A percentile compares a stretch with the other conserved stretches of the same genome.
These are phyloP conservation scores for Apotomis turbidana DNA, from an alignment of 2,888 invertebrate genomes.

Conservation along the genomic window DNA sequence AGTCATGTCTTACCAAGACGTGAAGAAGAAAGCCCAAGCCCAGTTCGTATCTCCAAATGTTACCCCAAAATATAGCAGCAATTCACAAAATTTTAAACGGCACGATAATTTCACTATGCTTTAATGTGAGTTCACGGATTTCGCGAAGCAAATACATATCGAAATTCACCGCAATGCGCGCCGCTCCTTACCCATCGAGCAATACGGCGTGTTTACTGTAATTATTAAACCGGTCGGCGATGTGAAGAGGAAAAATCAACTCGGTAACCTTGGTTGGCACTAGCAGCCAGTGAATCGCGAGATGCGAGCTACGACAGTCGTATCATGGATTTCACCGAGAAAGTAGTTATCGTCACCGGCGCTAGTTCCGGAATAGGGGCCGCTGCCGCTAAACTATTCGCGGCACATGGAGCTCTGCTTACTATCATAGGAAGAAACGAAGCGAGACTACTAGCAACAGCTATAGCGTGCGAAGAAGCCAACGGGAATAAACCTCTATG, in stretches of 20 bases:
- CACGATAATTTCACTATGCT: too few relatives aligned
- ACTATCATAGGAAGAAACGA: slow-evolving; percentile 44
- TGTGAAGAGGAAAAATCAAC: slow-evolving; percentile 26
- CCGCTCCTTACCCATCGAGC: background rate
- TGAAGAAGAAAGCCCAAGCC: too few relatives aligned
- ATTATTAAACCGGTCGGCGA: slow-evolving; percentile 23
- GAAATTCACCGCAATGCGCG: background rate
- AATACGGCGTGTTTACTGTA: slow-evolving; percentile 8
- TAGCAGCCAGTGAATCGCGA: slow-evolving; percentile 15
- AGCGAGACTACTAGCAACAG: slow-evolving; percentile 32
- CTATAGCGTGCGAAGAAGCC: slow-evolving; percentile 35
- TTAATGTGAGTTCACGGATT: too few relatives aligned
- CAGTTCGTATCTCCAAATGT: too few relatives aligned
- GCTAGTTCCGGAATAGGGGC: slow-evolving; percentile 47
- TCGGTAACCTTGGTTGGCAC: slow-evolving; percentile 13
- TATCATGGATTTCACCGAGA: slow-evolving; percentile 44
- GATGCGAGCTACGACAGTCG: slow-evolving; percentile 16
- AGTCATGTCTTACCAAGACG: too few relatives aligned
- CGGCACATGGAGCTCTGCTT: slow-evolving; percentile 42
- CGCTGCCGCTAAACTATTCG: slow-evolving; percentile 43
- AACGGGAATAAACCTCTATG: slow-evolving; percentile 38
- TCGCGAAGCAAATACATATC: too few relatives aligned
- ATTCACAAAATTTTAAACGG: too few relatives aligned
- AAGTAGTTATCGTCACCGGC: slow-evolving; percentile 46
- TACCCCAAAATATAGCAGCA: too few relatives aligned